phyloP scores from a whole-genome alignment of 2,113 vertebrate species.

The Melanostigma gelatinosum region DNA sequence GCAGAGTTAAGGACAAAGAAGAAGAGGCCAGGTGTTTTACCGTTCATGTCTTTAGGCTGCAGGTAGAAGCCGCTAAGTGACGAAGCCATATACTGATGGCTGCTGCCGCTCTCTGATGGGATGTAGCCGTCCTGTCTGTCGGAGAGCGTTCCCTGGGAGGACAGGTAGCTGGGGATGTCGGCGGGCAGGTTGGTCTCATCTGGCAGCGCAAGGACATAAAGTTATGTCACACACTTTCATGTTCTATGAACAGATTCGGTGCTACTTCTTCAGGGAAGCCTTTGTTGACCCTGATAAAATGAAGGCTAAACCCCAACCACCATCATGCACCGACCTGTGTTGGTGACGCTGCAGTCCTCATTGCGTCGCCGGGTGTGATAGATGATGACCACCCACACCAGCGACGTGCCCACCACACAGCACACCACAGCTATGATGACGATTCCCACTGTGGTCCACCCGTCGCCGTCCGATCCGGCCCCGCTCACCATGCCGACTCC shows the following conservation, averaged over 20 bases:
- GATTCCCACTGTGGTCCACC: slow-evolving; percentile 95
- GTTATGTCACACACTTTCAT: neutral
- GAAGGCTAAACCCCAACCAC: neutral
- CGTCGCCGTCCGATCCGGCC: slow-evolving; percentile 84
- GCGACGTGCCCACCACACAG: slow-evolving; percentile 97
- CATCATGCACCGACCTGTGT: slow-evolving; percentile 87
- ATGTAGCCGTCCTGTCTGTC: slow-evolving; percentile 93
- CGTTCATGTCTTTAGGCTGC: slow-evolving; percentile 88
- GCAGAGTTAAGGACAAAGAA: neutral
- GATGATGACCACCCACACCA: slow-evolving; percentile 99
- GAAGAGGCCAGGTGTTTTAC: slow-evolving; percentile 69
- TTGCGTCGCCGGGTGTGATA: slow-evolving; percentile 95
- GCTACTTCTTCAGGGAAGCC: neutral
- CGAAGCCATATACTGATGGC: slow-evolving; percentile 90
- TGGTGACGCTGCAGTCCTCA: slow-evolving; percentile 96
- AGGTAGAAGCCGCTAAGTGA: slow-evolving; percentile 90
- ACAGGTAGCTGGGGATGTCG: slow-evolving; percentile 96
- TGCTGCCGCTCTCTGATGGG: slow-evolving; percentile 92
- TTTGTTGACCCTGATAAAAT: neutral
- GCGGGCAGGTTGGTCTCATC: slow-evolving; percentile 97
- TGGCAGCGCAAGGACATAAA: slow-evolving; percentile 54
- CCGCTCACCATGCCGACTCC: slow-evolving; percentile 64
- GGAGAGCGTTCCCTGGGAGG: slow-evolving; percentile 94
- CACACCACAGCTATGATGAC: slow-evolving; percentile 98
- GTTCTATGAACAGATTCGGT: fast-evolving